phyloP scores from a whole-genome alignment of 2,113 vertebrate genomes.

The Potamarius usumacintae region DNA sequence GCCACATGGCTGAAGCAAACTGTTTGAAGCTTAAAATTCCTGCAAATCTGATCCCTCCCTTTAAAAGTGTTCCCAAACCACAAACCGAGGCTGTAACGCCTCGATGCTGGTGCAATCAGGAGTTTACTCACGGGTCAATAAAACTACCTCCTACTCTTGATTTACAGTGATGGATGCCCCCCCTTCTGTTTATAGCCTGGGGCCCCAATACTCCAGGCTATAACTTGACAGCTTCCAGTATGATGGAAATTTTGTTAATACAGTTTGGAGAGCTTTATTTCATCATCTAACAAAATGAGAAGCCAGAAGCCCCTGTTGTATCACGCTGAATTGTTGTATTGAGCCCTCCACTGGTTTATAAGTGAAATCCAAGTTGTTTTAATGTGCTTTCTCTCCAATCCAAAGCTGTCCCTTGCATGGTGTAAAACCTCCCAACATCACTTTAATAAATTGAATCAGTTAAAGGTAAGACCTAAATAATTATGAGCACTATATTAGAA shows the following conservation, averaged over 20 bases:
- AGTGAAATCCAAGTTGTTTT: neutral
- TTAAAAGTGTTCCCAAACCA: neutral
- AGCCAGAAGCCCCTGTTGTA: neutral
- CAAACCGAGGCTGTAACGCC: neutral
- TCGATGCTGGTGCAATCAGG: neutral
- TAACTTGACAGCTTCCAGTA: neutral
- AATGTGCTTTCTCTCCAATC: neutral
- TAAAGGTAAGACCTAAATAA: neutral
- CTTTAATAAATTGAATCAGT: neutral
- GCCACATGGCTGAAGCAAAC: neutral
- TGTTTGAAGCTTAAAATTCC: conserved; percentile 21
- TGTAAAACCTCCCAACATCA: neutral
- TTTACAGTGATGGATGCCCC: no score
- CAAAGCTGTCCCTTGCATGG: neutral
- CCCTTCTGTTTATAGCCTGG: neutral
- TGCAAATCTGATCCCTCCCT: neutral
- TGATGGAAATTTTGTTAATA: neutral
- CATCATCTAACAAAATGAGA: neutral
- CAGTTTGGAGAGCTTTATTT: neutral
- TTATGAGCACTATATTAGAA: neutral
- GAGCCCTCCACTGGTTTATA: neutral
- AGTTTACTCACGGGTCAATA: neutral
- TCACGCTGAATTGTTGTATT: neutral
- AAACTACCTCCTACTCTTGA: neutral
- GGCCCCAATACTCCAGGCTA: neutral